phyloP scores from a whole-genome alignment of 1,140 invertebrate species.

The Papilio dardanus region DNA sequence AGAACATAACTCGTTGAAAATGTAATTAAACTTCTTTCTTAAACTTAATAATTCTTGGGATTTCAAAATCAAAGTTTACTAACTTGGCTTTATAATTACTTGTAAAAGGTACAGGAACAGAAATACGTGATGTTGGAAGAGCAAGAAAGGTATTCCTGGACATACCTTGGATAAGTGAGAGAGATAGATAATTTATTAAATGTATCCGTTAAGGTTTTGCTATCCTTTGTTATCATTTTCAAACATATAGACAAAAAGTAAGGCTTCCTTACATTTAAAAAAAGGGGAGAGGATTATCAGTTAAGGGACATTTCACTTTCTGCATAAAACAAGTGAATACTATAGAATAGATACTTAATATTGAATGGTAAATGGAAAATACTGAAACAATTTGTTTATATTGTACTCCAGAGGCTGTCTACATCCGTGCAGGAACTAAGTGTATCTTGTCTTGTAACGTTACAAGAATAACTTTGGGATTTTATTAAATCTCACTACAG shows the following conservation, averaged over 20 bases:
- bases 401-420: constrained; percentile 19
- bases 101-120: neutral
- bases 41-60: constrained; percentile 20
- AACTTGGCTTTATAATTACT: neutral
- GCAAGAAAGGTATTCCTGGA: neutral
- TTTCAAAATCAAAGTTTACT: constrained; percentile 14
- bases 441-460: constrained; percentile 13
- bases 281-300: too few species aligned
- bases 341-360: neutral
- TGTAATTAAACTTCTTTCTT: constrained; percentile 31
- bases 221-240: too few species aligned
- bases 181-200: too few species aligned
- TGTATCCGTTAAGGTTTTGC: too few species aligned
- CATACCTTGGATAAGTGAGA: neutral
- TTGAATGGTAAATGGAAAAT: constrained; percentile 14
- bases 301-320: too few species aligned
- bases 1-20: constrained; percentile 27
- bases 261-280: too few species aligned
- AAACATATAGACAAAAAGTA: too few species aligned
- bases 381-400: constrained; percentile 13
- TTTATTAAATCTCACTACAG: constrained; percentile 14
- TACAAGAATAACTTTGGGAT: constrained; percentile 10
- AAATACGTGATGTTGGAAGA: constrained; percentile 6
- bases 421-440: constrained; percentile 3
- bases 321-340: neutral